Base-by-base conservation (phyloP, 1,140 invertebrate genomes). In the Scylla paramamosain region DNA sequence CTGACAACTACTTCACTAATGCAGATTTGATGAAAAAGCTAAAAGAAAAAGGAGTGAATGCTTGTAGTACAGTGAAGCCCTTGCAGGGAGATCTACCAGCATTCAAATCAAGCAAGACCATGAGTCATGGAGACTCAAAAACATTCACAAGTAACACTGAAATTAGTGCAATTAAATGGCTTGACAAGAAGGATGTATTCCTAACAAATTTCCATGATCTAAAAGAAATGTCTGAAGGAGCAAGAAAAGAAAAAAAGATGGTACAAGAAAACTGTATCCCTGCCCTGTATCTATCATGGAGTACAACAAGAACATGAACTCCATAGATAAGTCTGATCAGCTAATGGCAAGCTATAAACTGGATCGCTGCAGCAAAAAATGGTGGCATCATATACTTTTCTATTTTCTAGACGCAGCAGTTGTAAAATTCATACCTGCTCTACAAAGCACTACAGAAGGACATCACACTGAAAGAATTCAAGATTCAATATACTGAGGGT, bases 131-230 rank as follows among this genome's bases (percentile, higher is more conserved):
- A 28, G 88, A 90, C 25, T 90, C 88, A 4, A 31, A 90, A 45
- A 32, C 88, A 90, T 90, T 90, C 88, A 90, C 88, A 46, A 90
- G 88, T 90, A 90, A 52, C 88, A 90, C 88, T 4, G 88, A 31
- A n/a, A 31, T 90, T 90, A 28, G 6, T 90, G 88, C 39, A 90
- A 39, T 31, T 59, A 90, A 90, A 90, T 90, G 39, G 46, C 88
- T 3, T 28, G 88, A 90, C 39, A 90, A 45, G 88, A 90, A 90
- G 28, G 88, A 90, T 90, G 88, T 90, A 32, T 90, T 90, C 28
- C 46, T 90, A 45, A 90, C 88, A 90, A 90, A 90, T 45, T 90
- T 90, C 16, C 88, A 90, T 90, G 32, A 45, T 90, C 88, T 31
- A 4, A 16, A 46, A 45, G 88, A 90, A 6, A 39, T 90, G 1